A percentile compares a stretch with the other conserved stretches of the same genome.
Conservation (phyloP, 2,113 vertebrate species). For the Pseudorasbora parva region DNA sequence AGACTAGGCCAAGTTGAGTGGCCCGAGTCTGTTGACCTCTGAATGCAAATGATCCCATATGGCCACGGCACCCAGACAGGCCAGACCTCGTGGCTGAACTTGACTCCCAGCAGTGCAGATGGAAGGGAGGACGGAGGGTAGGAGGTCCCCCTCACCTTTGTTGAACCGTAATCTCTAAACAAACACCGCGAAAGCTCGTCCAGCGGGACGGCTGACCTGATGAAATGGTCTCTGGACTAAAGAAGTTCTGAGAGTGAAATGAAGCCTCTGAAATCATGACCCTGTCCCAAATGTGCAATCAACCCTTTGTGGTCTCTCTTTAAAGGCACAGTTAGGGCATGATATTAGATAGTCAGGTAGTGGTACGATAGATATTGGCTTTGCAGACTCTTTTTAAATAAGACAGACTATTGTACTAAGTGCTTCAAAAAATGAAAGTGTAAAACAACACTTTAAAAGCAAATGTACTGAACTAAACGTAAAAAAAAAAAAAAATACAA, state of each 20-base stretch:
- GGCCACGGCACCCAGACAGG: slow-evolving; percentile 73
- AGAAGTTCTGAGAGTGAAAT: neutral
- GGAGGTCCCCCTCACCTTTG: slow-evolving; percentile 66
- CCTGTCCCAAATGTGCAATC: slow-evolving; percentile 10
- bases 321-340: too few species aligned
- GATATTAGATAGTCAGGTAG: neutral
- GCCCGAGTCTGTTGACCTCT: slow-evolving; percentile 67
- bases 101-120: slow-evolving; percentile 77
- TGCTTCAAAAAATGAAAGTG: too few species aligned
- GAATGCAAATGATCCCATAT: slow-evolving; percentile 78
- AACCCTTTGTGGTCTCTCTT: neutral
- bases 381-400: too few species aligned
- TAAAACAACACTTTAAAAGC: too few species aligned
- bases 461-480: too few species aligned
- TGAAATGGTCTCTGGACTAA: slow-evolving; percentile 34
- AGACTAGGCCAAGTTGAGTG: slow-evolving; percentile 36
- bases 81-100: slow-evolving; percentile 77
- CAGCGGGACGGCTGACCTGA: slow-evolving; percentile 7
- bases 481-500: too few species aligned
- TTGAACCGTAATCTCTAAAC: slow-evolving; percentile 68
- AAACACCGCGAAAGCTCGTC: slow-evolving; percentile 30
- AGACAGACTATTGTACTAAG: too few species aligned
- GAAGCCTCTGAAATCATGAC: neutral
- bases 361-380: neutral
- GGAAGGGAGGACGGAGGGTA: slow-evolving; percentile 61